Evolutionary conservation across 1,140 invertebrate genomes (phyloP), one percentile per base, ranked within the genome.

Genomic region (Drosophila athabasca): DNA sequence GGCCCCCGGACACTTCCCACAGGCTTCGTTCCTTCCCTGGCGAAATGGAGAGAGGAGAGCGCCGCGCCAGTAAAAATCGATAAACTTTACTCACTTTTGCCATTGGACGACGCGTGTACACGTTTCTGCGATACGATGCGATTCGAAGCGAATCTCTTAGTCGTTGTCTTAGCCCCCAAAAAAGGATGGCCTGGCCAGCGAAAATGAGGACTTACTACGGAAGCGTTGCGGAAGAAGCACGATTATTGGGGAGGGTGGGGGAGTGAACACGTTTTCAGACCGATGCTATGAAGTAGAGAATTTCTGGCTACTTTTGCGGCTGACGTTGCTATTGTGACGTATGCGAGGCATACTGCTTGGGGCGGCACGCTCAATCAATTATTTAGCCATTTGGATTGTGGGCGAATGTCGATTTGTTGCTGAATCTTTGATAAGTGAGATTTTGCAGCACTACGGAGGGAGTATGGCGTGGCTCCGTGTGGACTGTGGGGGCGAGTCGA

Each of bases 21-120:
- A 39, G 35, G 35, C 24, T 26, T 26, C 4, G 24, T 26, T 26
- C 24, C 5, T 26, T 26, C 24, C 24, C 4, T 13, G 11, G 9
- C 31, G 31, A 6, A 26, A 26, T 5, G 24, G 24, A 39, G 35
- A 39, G 11, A 11, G 13, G 11, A 39, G 31, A 58, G 70, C 53
- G 74, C 60, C 71, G 49, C 62, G 51, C 61, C 52, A 29, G 35
- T 53, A 82, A 88, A 87, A 88, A 88, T 88, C 83, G 62, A 88
- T 88, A 88, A 59, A 46, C 48, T 69, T 66, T 83, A 87, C 83
- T 88, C 65, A 87, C 83, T 54, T 79, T 35, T 83, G 66, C 62
- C 76, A 76, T 81, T 69, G 51, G 62, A 60, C 35, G 46, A 29
- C 49, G 59, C 78, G 55, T 55, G 68, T 19, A 69, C 31, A 54